Evolutionary conservation across 2,113 vertebrate genomes (phyloP).

Genomic region (Pithys albifrons): DNA sequence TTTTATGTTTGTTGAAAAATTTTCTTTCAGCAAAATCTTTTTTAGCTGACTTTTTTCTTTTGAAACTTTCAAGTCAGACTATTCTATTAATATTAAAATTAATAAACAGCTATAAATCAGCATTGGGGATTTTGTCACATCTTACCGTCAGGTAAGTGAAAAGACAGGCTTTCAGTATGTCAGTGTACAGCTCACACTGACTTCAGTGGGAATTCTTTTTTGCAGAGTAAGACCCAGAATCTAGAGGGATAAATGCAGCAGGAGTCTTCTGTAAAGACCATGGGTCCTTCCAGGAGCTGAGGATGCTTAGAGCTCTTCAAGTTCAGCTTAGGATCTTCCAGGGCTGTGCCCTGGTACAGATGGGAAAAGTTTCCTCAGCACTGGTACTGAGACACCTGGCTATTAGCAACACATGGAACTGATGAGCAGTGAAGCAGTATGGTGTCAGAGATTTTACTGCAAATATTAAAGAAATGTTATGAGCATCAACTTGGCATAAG

Average conservation of each 20-base stretch:
- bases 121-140: not conserved
- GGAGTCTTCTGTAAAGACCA: not conserved
- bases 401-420: not conserved
- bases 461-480: not conserved
- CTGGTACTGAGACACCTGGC: not conserved
- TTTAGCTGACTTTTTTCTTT: not conserved
- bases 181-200: not conserved
- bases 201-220: not conserved
- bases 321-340: not conserved
- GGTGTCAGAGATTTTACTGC: not conserved
- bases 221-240: not conserved
- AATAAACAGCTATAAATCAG: not conserved
- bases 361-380: not conserved
- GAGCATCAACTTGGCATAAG: not conserved
- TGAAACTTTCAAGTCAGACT: not conserved
- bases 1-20: not conserved
- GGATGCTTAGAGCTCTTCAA: not conserved
- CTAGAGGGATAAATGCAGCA: not conserved
- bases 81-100: not conserved
- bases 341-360: not conserved
- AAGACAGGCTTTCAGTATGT: not conserved
- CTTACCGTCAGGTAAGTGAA: not conserved
- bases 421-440: not conserved
- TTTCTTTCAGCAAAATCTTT: not conserved
- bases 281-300: not conserved